These are phyloP conservation scores for Hartigia nigra DNA, from an alignment of 2,888 invertebrate genomes.

Conservation along the genomic window DNA sequence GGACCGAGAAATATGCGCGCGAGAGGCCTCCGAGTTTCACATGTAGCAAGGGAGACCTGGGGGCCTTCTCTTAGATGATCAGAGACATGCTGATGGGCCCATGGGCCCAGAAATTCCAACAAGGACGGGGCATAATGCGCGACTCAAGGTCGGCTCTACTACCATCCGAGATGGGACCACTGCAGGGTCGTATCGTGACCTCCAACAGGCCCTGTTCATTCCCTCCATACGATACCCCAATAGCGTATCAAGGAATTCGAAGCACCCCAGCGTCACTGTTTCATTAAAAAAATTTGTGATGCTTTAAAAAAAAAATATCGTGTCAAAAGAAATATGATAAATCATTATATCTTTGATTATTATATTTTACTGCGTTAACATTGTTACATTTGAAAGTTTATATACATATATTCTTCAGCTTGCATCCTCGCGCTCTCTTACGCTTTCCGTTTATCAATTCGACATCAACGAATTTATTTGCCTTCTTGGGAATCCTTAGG, in stretches of 20 bases:
- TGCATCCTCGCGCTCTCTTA: neutral
- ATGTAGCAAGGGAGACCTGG: constrained; percentile 9
- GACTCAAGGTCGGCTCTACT: constrained; percentile 66
- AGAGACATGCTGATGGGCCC: constrained; percentile 54
- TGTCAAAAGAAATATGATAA: neutral
- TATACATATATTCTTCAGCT: neutral
- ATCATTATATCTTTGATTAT: neutral
- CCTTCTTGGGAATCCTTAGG: neutral
- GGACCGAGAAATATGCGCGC: constrained; percentile 49
- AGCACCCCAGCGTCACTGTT: neutral
- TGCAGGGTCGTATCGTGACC: constrained; percentile 63
- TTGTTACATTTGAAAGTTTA: neutral
- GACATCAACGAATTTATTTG: neutral
- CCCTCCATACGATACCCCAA: constrained; percentile 20
- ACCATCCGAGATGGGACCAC: constrained; percentile 57
- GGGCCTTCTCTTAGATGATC: constrained; percentile 44
- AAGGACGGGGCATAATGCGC: constrained; percentile 63
- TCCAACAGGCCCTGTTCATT: constrained; percentile 30
- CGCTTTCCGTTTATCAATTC: neutral
- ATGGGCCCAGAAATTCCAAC: constrained; percentile 63
- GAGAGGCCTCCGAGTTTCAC: constrained; percentile 29
- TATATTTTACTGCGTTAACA: neutral
- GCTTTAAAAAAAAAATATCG: neutral
- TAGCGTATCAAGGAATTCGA: neutral
- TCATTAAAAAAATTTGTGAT: neutral